Base-by-base conservation (phyloP, 2,888 invertebrate genomes). In the Eupithecia vulgata region DNA sequence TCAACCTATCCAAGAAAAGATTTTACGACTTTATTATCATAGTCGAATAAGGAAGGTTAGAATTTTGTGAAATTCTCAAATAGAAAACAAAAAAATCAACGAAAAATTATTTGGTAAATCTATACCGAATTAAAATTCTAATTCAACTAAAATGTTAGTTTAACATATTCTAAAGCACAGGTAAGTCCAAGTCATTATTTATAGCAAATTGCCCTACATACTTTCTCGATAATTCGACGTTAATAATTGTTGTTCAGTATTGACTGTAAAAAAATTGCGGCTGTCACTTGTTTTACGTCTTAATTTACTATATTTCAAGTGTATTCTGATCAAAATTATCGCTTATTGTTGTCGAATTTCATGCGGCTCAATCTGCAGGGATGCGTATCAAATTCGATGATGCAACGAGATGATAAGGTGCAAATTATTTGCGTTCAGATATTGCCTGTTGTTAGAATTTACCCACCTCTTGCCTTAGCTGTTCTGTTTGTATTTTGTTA, bases 341-440 rank as follows among this genome's bases (percentile, higher is more conserved):
- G 6, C 52, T 64, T 71, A 66, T 45, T 52, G 37, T 76, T 83
- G 77, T 72, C 80, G 84, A 80, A 83, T 85, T 91, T 89, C 89
- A 91, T 84, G 92, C 93, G 81, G 88, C 90, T 86, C 78, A 80
- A 81, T 84, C 85, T 85, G 79, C 90, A 92, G 90, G 85, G 88
- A 93, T 93, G 92, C 80, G 80, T 86, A 86, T 83, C 83, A 81
- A 84, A 89, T 89, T 84, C 86, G 90, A 92, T 92, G 92, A 93
- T 94, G 94, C 94, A 94, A 92, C 93, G 92, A 88, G 93, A 94
- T 90, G 91, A 93, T 92, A 94, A 94, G 94, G 94, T 94, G 91
- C 90, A 87, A 81, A 81, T 81, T 82, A 82, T 78, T 81, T 81
- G 77, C 79, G 80, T 83, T 82, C 74, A 74, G 76, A 75, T 80